These are phyloP conservation scores for Caenorhabditis remanei DNA, from an alignment of 1,140 invertebrate genomes.

Conservation along the genomic window DNA sequence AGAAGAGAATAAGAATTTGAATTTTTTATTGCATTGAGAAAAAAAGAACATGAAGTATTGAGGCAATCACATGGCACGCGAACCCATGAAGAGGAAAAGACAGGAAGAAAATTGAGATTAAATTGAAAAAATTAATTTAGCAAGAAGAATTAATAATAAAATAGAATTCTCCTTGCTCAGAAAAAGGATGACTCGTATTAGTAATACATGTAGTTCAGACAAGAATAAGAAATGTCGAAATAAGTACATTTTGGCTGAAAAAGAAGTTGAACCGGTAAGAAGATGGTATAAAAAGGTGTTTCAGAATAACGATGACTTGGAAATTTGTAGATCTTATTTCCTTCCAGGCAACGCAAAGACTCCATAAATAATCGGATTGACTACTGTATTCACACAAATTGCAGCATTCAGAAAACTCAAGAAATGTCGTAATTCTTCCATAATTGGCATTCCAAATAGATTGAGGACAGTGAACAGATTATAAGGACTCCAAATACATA, in stretches of 20 bases:
- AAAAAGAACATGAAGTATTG: neutral
- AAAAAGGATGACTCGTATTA: too few species aligned
- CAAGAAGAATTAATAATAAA: too few species aligned
- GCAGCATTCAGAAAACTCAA: slow-evolving; percentile 73
- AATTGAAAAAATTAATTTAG: too few species aligned
- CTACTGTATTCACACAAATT: slow-evolving; percentile 74
- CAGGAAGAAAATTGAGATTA: neutral
- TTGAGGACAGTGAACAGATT: slow-evolving; percentile 73
- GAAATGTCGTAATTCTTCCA: slow-evolving; percentile 68
- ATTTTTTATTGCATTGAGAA: neutral
- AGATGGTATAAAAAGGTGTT: too few species aligned
- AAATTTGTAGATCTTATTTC: neutral
- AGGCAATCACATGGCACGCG: slow-evolving; percentile 40
- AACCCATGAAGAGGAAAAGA: neutral
- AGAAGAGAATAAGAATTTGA: neutral
- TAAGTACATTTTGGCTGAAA: too few species aligned
- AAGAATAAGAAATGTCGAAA: too few species aligned
- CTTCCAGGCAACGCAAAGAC: slow-evolving; percentile 17
- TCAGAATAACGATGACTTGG: neutral
- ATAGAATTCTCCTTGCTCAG: too few species aligned
- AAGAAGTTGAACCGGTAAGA: too few species aligned
- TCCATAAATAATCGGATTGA: slow-evolving; percentile 73
- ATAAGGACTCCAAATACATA: slow-evolving; percentile 75
- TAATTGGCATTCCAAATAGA: slow-evolving; percentile 61
- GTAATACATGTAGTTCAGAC: too few species aligned